A percentile compares a stretch with the other conserved stretches of the same genome.
phyloP scores from a whole-genome alignment of 2,888 invertebrate genomes.

The Acleris literana region DNA sequence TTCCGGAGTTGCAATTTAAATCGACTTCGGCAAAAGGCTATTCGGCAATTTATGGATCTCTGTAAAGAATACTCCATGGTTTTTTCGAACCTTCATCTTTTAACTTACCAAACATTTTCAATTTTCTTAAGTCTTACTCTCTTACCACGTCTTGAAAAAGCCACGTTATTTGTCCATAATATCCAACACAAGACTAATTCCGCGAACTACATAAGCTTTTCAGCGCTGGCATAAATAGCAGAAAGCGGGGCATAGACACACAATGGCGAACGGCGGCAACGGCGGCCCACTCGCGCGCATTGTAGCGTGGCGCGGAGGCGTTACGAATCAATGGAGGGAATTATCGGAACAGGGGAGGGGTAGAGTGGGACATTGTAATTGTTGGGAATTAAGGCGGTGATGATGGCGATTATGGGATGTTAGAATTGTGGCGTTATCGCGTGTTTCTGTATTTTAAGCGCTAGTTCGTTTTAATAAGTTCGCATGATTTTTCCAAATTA shows the following conservation, averaged over 20 bases:
- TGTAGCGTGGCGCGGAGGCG: slow-evolving; percentile 83
- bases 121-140: too few relatives aligned
- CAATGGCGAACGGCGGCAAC: slow-evolving; percentile 78
- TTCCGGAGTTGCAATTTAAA: too few relatives aligned
- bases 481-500: too few relatives aligned
- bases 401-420: too few relatives aligned
- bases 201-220: slow-evolving; percentile 30
- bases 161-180: too few relatives aligned
- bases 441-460: too few relatives aligned
- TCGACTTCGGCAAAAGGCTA: too few relatives aligned
- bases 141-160: too few relatives aligned
- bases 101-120: too few relatives aligned
- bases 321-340: slow-evolving; percentile 84
- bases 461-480: too few relatives aligned
- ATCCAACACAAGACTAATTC: slow-evolving; percentile 18
- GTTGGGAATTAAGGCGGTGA: neutral
- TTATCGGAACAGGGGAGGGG: slow-evolving; percentile 69
- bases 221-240: slow-evolving; percentile 68
- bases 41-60: too few relatives aligned
- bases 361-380: slow-evolving; percentile 51
- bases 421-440: too few relatives aligned
- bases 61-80: neutral
- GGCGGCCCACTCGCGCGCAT: slow-evolving; percentile 75
- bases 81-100: neutral
- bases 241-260: slow-evolving; percentile 72